A percentile compares a stretch with the other conserved stretches of the same genome.
Evolutionary conservation across 2,113 vertebrate genomes (phyloP).

Genomic region (Crotalus helleri): DNA sequence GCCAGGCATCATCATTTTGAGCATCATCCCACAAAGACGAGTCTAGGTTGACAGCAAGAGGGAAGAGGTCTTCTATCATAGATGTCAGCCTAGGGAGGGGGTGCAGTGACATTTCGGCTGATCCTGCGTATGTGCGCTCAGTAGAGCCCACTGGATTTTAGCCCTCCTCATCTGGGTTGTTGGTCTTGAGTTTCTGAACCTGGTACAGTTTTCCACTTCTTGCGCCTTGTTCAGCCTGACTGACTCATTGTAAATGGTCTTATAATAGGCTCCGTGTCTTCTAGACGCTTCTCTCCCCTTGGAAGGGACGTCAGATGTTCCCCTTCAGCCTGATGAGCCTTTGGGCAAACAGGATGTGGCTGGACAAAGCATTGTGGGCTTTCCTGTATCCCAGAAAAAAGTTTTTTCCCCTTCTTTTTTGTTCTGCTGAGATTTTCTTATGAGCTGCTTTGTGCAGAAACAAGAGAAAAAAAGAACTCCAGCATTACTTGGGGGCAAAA

Average conservation of each 20-base stretch:
- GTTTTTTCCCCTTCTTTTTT: too few species aligned
- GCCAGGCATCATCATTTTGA: not conserved
- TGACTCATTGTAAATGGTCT: not conserved
- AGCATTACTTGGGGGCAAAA: not conserved
- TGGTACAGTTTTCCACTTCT: conserved; percentile 2
- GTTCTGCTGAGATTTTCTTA: not conserved
- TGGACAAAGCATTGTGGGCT: not conserved
- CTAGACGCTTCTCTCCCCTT: not conserved
- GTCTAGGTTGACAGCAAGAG: not conserved
- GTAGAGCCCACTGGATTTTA: not conserved
- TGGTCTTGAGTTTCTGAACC: not conserved
- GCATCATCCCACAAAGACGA: not conserved
- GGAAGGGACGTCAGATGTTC: not conserved
- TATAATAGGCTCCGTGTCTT: conserved; percentile 14
- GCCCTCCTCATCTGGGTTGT: not conserved
- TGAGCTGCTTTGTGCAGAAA: not conserved
- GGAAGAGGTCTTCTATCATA: not conserved
- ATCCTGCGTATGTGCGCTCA: not conserved
- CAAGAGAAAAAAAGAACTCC: not conserved
- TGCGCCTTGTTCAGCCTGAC: conserved; percentile 12
- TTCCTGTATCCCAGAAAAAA: not conserved
- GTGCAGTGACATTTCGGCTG: not conserved
- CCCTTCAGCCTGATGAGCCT: not conserved
- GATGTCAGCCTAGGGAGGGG: not conserved
- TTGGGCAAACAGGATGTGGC: not conserved